Conservation (phyloP, 2,797 vertebrate species). For the Amazonetta brasiliensis region DNA sequence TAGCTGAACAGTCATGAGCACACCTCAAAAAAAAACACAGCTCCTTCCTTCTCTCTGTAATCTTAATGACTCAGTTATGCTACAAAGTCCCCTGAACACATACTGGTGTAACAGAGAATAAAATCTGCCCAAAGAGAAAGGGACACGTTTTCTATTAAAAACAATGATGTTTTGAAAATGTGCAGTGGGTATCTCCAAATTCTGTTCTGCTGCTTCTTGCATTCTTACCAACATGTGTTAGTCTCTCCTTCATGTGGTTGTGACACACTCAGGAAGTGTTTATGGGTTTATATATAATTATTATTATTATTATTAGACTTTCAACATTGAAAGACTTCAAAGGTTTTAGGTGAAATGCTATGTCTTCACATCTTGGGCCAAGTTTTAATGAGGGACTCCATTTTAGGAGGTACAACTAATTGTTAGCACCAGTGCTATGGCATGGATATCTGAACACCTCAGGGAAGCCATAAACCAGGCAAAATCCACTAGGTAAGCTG, state of each 20-base stretch:
- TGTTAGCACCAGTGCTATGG: not conserved
- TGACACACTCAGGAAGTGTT: not conserved
- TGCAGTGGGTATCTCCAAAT: not conserved
- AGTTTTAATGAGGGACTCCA: not conserved
- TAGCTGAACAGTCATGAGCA: not conserved
- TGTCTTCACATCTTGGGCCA: not conserved
- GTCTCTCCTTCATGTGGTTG: not conserved
- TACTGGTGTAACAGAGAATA: not conserved
- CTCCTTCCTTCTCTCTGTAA: not conserved
- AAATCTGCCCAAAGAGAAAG: not conserved
- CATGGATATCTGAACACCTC: not conserved
- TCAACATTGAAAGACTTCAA: slow-evolving; percentile 2
- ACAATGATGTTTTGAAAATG: not conserved
- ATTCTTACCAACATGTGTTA: not conserved
- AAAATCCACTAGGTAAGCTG: not conserved
- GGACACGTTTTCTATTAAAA: not conserved
- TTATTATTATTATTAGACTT: not conserved
- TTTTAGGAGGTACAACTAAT: not conserved
- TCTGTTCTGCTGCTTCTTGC: not conserved
- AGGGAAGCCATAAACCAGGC: not conserved
- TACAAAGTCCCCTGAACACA: fast-evolving
- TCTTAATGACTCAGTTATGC: not conserved
- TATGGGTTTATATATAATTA: not conserved
- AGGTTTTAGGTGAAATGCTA: slow-evolving; percentile 3
- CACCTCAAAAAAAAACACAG: not conserved